These are phyloP conservation scores for Lateolabrax maculatus DNA, from an alignment of 2,797 vertebrate genomes.

Conservation along the genomic window DNA sequence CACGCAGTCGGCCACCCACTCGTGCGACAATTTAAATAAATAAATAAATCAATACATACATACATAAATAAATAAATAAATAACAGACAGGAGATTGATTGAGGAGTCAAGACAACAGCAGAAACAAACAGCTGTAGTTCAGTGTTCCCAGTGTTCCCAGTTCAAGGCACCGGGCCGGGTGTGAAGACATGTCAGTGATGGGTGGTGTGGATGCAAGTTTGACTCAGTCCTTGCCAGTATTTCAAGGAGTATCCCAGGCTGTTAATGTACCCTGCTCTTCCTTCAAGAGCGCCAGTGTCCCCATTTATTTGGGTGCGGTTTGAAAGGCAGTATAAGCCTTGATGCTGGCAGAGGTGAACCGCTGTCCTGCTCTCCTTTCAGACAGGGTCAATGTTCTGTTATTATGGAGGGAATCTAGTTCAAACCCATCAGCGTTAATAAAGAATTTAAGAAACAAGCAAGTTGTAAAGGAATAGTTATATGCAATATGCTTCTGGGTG, in stretches of 20 bases:
- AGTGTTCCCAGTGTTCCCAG: not conserved
- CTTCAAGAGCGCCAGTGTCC: not conserved
- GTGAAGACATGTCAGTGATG: not conserved
- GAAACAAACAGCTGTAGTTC: not conserved
- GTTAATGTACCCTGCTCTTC: not conserved
- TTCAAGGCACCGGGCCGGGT: not conserved
- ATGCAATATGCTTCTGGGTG: not conserved
- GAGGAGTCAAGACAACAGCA: not conserved
- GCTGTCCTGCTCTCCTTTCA: too few relatives aligned
- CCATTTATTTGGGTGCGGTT: not conserved
- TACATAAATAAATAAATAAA: too few relatives aligned
- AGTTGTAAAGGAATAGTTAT: not conserved
- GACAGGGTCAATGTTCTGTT: too few relatives aligned
- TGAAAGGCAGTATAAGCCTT: too few relatives aligned
- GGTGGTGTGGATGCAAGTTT: too few relatives aligned
- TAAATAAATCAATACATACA: too few relatives aligned
- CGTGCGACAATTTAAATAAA: not conserved
- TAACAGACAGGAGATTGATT: not conserved
- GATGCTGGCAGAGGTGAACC: too few relatives aligned
- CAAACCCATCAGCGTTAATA: not conserved
- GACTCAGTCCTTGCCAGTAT: too few relatives aligned
- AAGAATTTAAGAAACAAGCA: not conserved
- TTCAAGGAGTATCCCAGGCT: too few relatives aligned
- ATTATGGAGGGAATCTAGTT: not conserved
- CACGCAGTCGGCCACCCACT: conserved; percentile 11